Percentiles rank a stretch among this genome's conserved stretches.
These are phyloP conservation scores for Malurus melanocephalus DNA, from an alignment of 2,113 vertebrate species.

Conservation along the genomic window DNA sequence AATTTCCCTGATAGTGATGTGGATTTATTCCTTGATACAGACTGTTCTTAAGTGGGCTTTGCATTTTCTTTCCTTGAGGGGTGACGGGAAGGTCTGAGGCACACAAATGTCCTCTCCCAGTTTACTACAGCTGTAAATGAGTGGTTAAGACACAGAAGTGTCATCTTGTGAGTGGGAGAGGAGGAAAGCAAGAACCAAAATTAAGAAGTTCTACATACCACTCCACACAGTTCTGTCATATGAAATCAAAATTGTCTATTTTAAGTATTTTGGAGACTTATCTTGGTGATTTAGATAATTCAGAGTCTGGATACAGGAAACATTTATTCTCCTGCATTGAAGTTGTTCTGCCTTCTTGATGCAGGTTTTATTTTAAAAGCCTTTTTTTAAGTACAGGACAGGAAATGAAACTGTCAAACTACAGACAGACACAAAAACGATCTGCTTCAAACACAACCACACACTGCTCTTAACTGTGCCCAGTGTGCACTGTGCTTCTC, in stretches of 20 bases:
- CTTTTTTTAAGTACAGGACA: background rate
- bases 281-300: constrained; percentile 29
- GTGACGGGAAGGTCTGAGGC: background rate
- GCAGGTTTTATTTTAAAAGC: constrained; percentile 35
- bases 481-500: background rate
- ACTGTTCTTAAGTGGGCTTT: background rate
- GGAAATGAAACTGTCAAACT: constrained; percentile 27
- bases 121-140: constrained; percentile 46
- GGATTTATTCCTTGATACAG: background rate
- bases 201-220: constrained; percentile 19
- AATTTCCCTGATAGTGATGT: background rate
- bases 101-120: constrained; percentile 2
- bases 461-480: background rate
- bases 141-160: constrained; percentile 14
- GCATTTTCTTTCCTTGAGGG: background rate
- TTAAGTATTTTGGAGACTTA: constrained; percentile 13
- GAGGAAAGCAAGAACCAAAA: constrained; percentile 41
- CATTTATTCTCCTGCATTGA: background rate
- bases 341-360: background rate
- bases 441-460: background rate
- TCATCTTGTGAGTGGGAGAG: constrained; percentile 52
- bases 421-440: background rate
- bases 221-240: constrained; percentile 39
- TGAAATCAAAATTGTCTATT: constrained; percentile 8
- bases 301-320: constrained; percentile 22